Evolutionary conservation across 2,113 vertebrate genomes (phyloP), one percentile per base, ranked within the genome.

Genomic region (Vulpes lagopus): DNA sequence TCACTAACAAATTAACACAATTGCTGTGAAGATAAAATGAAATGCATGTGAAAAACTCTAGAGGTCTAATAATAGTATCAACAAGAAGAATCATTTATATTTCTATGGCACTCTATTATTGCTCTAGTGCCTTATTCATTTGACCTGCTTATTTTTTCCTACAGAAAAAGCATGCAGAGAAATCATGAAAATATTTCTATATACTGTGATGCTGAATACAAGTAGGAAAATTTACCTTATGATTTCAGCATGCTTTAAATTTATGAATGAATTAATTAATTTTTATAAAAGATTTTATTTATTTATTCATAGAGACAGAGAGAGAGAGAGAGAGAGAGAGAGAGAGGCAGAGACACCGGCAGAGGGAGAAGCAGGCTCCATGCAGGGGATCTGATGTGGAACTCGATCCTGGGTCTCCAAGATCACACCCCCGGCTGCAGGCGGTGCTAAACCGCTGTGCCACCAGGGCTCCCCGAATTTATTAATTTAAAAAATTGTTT

Each of bases 1-100:
- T 83, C 80, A 82, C 69, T 96, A 94, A 90, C 69, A 94, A 81
- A 92, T 95, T 96, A 64, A 98, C 88, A 86, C 30, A 69, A 38
- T 87, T 92, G 11, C 57, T 95, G 43, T 67, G 30, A 79, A 35
- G 43, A 84, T 90, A 51, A 91, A 94, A 87, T 80, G 64, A 92
- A 19, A 92, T 92, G 25, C 22, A 43, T 65, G 69, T 92, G 74
- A 87, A 96, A 69, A 80, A 11, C 76, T 55, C 81, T 57, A 51
- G 25, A 17, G 22, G 4, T 90, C n/a, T 96, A 59, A 90, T 89
- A 91, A 91, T 83, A 94, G 62, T 83, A 55, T 74, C 79, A 69
- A 27, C 35, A 59, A 51, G 22, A 85, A 49, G 78, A 92, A 27
- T 69, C 84, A 81, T 88, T 85, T 94, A 12, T 88, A 23, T 76